Percentiles rank a stretch among this genome's conserved stretches.
Conservation (phyloP, 2,888 invertebrate species). For the Parnassius smintheus region DNA sequence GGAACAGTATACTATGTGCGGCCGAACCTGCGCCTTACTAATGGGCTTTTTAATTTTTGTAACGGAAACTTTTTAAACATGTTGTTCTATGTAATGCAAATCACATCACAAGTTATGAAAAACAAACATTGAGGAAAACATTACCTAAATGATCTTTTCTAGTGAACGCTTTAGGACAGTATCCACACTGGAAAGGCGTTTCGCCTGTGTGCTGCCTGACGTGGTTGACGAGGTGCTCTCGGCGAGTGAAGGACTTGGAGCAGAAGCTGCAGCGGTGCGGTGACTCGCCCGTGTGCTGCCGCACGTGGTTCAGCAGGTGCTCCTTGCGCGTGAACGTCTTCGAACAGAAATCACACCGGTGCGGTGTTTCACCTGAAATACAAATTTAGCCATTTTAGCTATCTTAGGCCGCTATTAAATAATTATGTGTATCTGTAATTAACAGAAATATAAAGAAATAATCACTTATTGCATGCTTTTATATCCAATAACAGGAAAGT, state of each 20-base stretch:
- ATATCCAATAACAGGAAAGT: no score
- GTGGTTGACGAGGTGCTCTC: conserved; percentile 93
- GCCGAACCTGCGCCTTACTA: no score
- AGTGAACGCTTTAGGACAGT: conserved; percentile 92
- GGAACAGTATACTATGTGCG: no score
- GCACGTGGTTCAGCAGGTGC: conserved; percentile 88
- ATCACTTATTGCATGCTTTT: no score
- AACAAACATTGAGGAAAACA: no score
- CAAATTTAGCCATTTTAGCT: not conserved
- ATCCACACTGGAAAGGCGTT: conserved; percentile 89
- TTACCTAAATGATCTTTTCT: conserved; percentile 88
- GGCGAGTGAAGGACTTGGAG: conserved; percentile 92
- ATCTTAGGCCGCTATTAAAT: no score
- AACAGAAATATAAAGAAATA: no score
- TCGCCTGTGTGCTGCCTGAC: conserved; percentile 90
- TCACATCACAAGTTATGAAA: no score
- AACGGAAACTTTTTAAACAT: no score
- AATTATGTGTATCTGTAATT: no score
- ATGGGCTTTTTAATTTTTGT: no score
- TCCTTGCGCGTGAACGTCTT: conserved; percentile 90
- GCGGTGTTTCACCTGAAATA: conserved; percentile 84
- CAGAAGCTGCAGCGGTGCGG: conserved; percentile 93
- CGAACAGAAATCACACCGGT: conserved; percentile 89
- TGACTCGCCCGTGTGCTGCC: conserved; percentile 90
- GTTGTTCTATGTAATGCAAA: no score